Conservation (phyloP, 2,113 vertebrate species). For the Phalacrocorax pelagicus region DNA sequence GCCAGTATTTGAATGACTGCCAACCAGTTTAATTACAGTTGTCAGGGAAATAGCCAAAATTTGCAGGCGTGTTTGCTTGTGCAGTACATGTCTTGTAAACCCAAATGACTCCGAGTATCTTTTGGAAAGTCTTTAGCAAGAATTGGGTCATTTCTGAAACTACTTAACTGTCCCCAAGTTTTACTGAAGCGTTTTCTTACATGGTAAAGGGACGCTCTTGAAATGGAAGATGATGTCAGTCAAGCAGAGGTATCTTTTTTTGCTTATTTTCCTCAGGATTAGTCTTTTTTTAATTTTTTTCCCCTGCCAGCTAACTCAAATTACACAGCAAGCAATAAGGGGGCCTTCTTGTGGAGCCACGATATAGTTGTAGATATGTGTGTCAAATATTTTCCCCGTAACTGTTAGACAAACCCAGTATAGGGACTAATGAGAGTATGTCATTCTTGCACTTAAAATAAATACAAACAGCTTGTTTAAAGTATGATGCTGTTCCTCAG, state of each 20-base stretch:
- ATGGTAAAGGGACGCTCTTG: not conserved
- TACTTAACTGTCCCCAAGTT: not conserved
- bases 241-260: not conserved
- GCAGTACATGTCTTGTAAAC: not conserved
- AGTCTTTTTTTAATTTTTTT: not conserved
- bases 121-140: not conserved
- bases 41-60: conserved; percentile 41
- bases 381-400: not conserved
- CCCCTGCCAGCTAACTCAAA: not conserved
- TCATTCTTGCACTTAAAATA: not conserved
- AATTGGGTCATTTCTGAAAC: too few species aligned
- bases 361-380: not conserved
- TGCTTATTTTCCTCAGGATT: not conserved
- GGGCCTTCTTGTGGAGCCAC: not conserved
- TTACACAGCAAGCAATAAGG: not conserved
- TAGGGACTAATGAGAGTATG: not conserved
- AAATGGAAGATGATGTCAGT: not conserved
- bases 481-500: not conserved
- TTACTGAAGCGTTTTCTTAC: not conserved
- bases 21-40: conserved; percentile 27
- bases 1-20: not conserved
- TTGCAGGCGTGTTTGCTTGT: not conserved
- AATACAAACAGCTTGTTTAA: not conserved
- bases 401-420: not conserved
- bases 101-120: not conserved